Percentiles rank a stretch among this genome's conserved stretches.
Evolutionary conservation across 2,797 vertebrate species (phyloP).

Genomic region (Sus cebifrons): DNA sequence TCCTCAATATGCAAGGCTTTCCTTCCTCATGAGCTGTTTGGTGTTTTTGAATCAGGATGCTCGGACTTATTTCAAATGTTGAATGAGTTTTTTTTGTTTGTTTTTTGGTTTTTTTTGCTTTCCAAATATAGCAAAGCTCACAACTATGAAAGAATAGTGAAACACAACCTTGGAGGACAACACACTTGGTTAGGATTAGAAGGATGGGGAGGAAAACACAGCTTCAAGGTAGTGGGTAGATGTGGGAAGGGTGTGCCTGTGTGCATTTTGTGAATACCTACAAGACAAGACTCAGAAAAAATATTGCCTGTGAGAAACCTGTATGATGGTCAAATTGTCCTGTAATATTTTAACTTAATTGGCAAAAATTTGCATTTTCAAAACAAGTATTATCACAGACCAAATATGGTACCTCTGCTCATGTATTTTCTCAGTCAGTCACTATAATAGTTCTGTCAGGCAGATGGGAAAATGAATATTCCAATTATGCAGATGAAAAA

Average conservation of each 20-base stretch:
- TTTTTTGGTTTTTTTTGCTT: neutral
- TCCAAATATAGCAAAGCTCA: neutral
- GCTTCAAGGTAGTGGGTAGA: neutral
- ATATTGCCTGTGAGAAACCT: neutral
- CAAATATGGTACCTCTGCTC: neutral
- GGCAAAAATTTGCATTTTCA: conserved; percentile 23
- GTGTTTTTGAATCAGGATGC: neutral
- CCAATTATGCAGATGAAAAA: neutral
- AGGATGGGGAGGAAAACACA: neutral
- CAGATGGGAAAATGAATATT: neutral
- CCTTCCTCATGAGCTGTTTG: neutral
- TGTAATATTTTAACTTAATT: neutral
- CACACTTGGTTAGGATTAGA: neutral
- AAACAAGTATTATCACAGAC: neutral
- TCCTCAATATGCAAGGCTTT: neutral
- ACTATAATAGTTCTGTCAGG: neutral
- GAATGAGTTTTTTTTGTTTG: neutral
- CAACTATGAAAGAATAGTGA: conserved; percentile 10
- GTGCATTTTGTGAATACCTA: neutral
- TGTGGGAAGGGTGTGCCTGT: neutral
- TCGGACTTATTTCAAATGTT: neutral
- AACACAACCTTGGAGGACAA: neutral
- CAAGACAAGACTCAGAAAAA: neutral
- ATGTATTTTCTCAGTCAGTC: neutral
- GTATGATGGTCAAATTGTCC: neutral